Evolutionary conservation across 2,797 vertebrate genomes (phyloP), one percentile per base, ranked within the genome.

Genomic region (Rhinella marina): DNA sequence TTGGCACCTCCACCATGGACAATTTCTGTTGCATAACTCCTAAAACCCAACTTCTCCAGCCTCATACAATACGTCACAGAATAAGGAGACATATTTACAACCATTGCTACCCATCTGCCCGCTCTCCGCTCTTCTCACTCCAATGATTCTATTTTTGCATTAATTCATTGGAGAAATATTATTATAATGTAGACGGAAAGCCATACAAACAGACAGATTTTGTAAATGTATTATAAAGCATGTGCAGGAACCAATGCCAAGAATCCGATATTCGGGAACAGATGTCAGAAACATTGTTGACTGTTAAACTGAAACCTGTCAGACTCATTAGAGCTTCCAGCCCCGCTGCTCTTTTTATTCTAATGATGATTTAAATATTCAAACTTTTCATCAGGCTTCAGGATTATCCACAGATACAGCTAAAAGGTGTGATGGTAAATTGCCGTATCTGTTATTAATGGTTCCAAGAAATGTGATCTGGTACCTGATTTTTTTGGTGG

Each of bases 261-360:
- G 25, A 83, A 70, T 83, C 25, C 12, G 10, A 83, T 83, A 83
- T 83, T 72, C 81, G 16, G 68, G 64, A 83, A 72, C 81, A 83
- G 81, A 83, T 83, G 66, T 70, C 81, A 83, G 80, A 82, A n/a
- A 32, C 50, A 83, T 83, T 83, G 66, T 83, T 83, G 81, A 83
- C 81, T 83, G 81, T 83, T 56, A 21, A 27, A 72, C 68, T 72
- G 48, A 83, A 72, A 54, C 57, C 66, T 83, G 50, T 72, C 81
- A 83, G 64, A 72, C 64, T 72, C 81, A 72, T 83, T 83, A 66
- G 50, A 66, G 68, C 81, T 83, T 72, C 64, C 81, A 72, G 81
- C 57, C 19, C 81, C 57, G 81, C 50, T 83, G 81, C 66, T 83
- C 81, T 83, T 83, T 83, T 83, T 19, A 72, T 72, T 56, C 72